A percentile compares a stretch with the other conserved stretches of the same genome.
Evolutionary conservation across 2,888 invertebrate genomes (phyloP).

Genomic region (Homarus gammarus): DNA sequence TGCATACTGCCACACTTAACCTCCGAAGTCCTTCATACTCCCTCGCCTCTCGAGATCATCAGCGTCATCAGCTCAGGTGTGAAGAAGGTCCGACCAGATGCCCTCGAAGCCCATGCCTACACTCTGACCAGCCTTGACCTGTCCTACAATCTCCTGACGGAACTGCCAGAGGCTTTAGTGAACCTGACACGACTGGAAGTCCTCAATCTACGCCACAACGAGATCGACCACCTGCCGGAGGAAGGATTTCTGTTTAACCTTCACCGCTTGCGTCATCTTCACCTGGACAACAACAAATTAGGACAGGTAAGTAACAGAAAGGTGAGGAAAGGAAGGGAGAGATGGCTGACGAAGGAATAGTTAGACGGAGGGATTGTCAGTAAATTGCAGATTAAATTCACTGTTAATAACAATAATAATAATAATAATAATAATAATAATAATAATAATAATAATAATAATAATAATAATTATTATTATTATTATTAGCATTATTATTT

Average conservation of each 20-base stretch:
- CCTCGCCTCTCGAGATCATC: slow-evolving; percentile 82
- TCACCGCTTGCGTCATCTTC: slow-evolving; percentile 54
- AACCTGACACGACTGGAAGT: slow-evolving; percentile 77
- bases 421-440: no score
- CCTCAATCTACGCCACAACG: slow-evolving; percentile 70
- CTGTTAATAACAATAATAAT: no score
- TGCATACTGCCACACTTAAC: slow-evolving; percentile 61
- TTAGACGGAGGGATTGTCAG: no score
- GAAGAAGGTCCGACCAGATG: slow-evolving; percentile 77
- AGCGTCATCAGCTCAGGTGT: slow-evolving; percentile 88
- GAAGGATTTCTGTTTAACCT: slow-evolving; percentile 37
- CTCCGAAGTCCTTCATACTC: slow-evolving; percentile 14
- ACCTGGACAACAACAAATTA: slow-evolving; percentile 82
- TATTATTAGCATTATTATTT: no score
- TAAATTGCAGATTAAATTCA: no score
- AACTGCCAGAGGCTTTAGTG: slow-evolving; percentile 80
- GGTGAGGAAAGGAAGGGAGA: not conserved
- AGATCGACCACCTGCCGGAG: slow-evolving; percentile 44
- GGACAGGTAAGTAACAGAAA: slow-evolving; percentile 34
- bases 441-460: no score
- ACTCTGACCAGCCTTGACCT: slow-evolving; percentile 82
- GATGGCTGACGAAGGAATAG: no score
- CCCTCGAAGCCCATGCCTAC: slow-evolving; percentile 71
- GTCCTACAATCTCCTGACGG: slow-evolving; percentile 84
- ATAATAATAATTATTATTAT: no score